Evolutionary conservation across 1,140 invertebrate genomes (phyloP), one percentile per base, ranked within the genome.

Genomic region (Heliconius himera): DNA sequence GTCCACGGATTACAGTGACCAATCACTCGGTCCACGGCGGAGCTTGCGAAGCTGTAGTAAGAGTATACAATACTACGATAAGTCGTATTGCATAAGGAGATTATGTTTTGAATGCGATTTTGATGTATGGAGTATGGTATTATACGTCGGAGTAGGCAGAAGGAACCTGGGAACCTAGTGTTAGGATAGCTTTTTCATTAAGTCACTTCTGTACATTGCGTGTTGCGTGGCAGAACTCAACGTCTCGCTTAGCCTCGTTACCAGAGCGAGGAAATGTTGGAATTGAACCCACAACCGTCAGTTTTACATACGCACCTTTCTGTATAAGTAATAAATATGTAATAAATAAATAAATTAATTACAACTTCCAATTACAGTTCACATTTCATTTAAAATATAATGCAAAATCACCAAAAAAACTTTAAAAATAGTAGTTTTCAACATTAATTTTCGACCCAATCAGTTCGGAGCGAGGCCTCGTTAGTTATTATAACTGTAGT

Each of bases 401-500:
- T 51, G n/a, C 6, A 60, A 60, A 60, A 22, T 60, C 3, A 9
- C 9, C 8, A 13, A 60, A 60, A 56, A 60, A 9, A 8, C n/a
- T n/a, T 22, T 22, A 56, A 60, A 26, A 60, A 66, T 3, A 16
- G 26, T 26, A 66, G 26, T 66, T 29, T 66, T 29, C 60, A 66
- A 29, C 5, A 66, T 66, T 13, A 66, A 29, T 66, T 66, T 66
- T 66, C 60, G 8, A 22, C 26, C 26, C 60, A 66, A 66, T 66
- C 60, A 66, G 60, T 66, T 66, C 9, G 22, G 26, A 66, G 60
- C 13, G 22, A 66, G 26, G 60, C 26, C 26, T 29, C 60, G 60
- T 66, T 66, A 66, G 60, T 66, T 66, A 29, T 66, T 66, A 66
- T 66, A 66, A 66, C 60, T 66, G 29, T 66, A 66, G 60, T 29